Evolutionary conservation across 2,113 vertebrate species (phyloP).

Genomic region (Erythrolamprus reginae): DNA sequence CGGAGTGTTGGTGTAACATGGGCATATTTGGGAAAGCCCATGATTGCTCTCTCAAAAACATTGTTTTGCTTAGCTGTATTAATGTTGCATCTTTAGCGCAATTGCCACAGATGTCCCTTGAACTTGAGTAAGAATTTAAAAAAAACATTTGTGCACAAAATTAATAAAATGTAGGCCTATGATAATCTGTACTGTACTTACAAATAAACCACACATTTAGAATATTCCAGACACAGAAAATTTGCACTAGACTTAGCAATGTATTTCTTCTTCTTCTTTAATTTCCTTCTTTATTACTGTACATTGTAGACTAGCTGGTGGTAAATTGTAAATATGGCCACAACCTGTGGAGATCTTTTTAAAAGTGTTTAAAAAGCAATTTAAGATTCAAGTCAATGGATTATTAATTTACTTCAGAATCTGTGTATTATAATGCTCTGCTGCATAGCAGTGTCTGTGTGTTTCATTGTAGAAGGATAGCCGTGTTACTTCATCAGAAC

Average conservation of each 20-base stretch:
- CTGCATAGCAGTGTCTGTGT: neutral
- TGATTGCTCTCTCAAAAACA: too few relatives aligned
- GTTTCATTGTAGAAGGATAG: neutral
- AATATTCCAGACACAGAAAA: slow-evolving; percentile 25
- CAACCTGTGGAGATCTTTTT: slow-evolving; percentile 38
- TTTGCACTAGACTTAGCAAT: slow-evolving; percentile 11
- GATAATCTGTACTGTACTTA: neutral
- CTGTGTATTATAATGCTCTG: slow-evolving; percentile 20
- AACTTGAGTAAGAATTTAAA: too few relatives aligned
- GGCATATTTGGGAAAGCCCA: too few relatives aligned
- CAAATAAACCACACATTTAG: slow-evolving; percentile 19
- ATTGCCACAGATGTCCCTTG: neutral
- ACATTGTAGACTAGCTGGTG: slow-evolving; percentile 7
- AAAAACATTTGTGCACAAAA: neutral
- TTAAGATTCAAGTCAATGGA: slow-evolving; percentile 21
- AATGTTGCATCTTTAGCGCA: neutral
- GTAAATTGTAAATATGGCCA: slow-evolving; percentile 43
- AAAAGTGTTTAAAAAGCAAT: slow-evolving; percentile 39
- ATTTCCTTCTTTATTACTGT: slow-evolving; percentile 24
- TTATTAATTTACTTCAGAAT: slow-evolving; percentile 39
- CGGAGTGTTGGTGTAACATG: too few relatives aligned
- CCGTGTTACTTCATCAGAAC: neutral
- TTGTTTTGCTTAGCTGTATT: neutral
- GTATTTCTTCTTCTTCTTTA: slow-evolving; percentile 11
- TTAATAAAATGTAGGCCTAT: neutral